A percentile compares a stretch with the other conserved stretches of the same genome.
phyloP scores from a whole-genome alignment of 2,888 invertebrate species.

The Metopia argyrocephala region DNA sequence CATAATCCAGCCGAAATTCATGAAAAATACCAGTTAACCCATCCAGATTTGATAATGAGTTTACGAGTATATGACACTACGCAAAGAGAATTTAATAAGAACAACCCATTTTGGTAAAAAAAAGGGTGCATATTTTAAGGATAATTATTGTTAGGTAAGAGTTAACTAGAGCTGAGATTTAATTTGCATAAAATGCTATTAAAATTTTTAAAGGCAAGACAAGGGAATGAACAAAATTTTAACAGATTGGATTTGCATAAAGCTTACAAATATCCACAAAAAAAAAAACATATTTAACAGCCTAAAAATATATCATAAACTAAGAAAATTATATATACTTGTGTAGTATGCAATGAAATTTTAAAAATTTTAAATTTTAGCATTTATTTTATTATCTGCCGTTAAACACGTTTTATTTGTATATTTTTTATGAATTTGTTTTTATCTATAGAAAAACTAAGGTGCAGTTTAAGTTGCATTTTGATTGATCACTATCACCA shows the following conservation, averaged over 20 bases:
- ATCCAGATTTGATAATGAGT: slow-evolving; percentile 51
- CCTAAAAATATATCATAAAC: background rate
- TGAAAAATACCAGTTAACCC: slow-evolving; percentile 11
- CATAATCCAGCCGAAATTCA: background rate
- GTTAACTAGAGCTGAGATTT: slow-evolving; percentile 48
- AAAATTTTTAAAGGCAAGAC: slow-evolving; percentile 33
- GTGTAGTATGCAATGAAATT: background rate
- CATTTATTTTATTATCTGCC: background rate
- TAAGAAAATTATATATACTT: background rate
- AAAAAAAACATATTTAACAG: background rate
- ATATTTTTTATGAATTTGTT: slow-evolving; percentile 22
- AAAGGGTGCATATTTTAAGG: slow-evolving; percentile 60
- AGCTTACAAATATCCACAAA: background rate
- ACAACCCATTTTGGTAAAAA: background rate
- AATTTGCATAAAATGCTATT: slow-evolving; percentile 60
- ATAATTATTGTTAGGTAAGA: slow-evolving; percentile 41
- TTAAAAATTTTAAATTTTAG: background rate
- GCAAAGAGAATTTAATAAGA: slow-evolving; percentile 35
- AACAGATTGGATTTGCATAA: slow-evolving; percentile 45
- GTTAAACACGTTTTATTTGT: background rate
- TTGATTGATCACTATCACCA: slow-evolving; percentile 59
- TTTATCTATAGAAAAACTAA: slow-evolving; percentile 24
- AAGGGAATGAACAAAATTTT: slow-evolving; percentile 30
- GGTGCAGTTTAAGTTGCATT: slow-evolving; percentile 53
- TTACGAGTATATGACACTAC: slow-evolving; percentile 57